phyloP scores from a whole-genome alignment of 2,888 invertebrate species.

The Acronicta leporina region DNA sequence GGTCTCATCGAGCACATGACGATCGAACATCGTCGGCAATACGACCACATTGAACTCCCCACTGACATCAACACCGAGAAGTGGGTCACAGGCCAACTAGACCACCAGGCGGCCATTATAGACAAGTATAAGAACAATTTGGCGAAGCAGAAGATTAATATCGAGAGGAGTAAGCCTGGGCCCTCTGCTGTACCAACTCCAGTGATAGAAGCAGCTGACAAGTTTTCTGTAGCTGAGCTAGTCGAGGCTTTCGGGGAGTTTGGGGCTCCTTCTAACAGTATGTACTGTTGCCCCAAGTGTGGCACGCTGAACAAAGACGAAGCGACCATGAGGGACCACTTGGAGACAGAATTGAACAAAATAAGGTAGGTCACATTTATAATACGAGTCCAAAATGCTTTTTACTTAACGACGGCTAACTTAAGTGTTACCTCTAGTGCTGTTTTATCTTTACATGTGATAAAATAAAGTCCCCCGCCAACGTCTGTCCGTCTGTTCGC shows the following conservation, averaged over 20 bases:
- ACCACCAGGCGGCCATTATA: conserved; percentile 72
- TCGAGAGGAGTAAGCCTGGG: conserved; percentile 40
- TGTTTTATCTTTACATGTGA: too few species aligned
- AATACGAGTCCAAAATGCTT: too few species aligned
- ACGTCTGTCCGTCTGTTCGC: too few species aligned
- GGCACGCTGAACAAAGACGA: conserved; percentile 64
- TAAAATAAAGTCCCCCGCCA: too few species aligned
- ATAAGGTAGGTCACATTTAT: conserved; percentile 70
- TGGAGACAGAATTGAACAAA: conserved; percentile 78
- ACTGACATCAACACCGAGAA: conserved; percentile 82
- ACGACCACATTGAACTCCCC: conserved; percentile 77
- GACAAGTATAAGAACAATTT: conserved; percentile 66
- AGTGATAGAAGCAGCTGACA: conserved; percentile 13
- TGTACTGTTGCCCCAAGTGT: conserved; percentile 79
- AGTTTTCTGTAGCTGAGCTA: conserved; percentile 59
- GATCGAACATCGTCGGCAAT: conserved; percentile 78
- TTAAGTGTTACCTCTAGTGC: too few species aligned
- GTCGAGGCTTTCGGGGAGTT: conserved; percentile 74
- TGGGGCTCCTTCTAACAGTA: conserved; percentile 63
- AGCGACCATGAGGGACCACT: conserved; percentile 71
- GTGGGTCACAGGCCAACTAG: conserved; percentile 83
- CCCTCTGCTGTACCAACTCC: conserved; percentile 12
- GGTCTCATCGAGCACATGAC: conserved; percentile 87
- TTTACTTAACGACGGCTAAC: too few species aligned
- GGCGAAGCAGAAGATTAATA: conserved; percentile 64